Evolutionary conservation across 53 echinoderm and acorn worm genomes (phyloP).

Genomic region (Echinometra lucunter): DNA sequence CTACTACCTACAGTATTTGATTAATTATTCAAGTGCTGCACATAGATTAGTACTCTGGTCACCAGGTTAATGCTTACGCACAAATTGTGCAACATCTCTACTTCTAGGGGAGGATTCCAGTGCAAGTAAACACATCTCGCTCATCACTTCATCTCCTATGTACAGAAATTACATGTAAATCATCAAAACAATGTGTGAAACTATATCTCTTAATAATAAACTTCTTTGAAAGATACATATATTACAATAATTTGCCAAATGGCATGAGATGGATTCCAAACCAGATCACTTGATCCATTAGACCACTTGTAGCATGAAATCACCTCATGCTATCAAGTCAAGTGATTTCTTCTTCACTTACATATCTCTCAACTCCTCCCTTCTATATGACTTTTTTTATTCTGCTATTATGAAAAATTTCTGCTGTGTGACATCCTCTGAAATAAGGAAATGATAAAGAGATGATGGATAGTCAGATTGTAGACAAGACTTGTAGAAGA

Average conservation of each 20-base stretch:
- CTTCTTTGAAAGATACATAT: not conserved
- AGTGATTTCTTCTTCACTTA: not conserved
- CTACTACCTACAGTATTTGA: too few species aligned
- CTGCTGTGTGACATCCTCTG: not conserved
- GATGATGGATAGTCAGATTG: not conserved
- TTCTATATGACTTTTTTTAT: not conserved
- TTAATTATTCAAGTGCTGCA: too few species aligned
- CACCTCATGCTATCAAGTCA: not conserved
- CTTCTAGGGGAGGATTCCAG: not conserved
- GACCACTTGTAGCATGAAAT: not conserved
- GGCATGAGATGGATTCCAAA: not conserved
- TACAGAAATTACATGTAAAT: too few species aligned
- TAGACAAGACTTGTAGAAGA: not conserved
- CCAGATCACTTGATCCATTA: not conserved
- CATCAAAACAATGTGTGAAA: too few species aligned
- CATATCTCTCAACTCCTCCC: not conserved
- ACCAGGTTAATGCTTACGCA: too few species aligned
- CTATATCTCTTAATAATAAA: too few species aligned
- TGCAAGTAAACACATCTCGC: too few species aligned
- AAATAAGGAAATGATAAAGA: not conserved
- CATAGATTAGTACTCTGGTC: too few species aligned
- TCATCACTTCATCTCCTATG: too few species aligned
- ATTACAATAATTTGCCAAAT: not conserved
- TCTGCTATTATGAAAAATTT: not conserved
- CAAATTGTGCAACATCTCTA: not conserved